Base-by-base conservation (phyloP, 2,797 vertebrate species). In the Amphiprion clarkii region DNA sequence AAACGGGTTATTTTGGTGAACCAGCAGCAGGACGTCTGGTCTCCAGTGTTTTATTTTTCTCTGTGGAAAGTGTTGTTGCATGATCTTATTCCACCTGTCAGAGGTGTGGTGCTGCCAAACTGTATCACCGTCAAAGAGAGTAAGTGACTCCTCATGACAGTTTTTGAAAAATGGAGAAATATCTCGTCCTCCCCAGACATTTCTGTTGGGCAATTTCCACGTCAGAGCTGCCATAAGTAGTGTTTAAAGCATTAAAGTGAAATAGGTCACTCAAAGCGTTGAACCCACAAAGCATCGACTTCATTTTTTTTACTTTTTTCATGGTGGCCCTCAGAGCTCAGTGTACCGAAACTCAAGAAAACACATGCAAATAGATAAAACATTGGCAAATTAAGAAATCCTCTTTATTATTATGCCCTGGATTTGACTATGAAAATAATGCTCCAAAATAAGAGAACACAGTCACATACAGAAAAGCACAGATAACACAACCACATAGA, bases 71-170 rank as follows among this genome's bases (percentile, higher is more conserved):
- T 66, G 60, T 55, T 29, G 54, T 73, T 68, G 17, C 6, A 12
- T 17, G 9, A 21, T 61, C 29, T 67, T 60, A 63, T 71, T 71
- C 57, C 77, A 82, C 71, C 76, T 85, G 75, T 78, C 46, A 17
- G n/a, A 72, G 66, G 49, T 54, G 61, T 60, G 68, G 52, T 42
- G 42, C 72, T 29, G 72, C n/a, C 19, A 31, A 27, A 49, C 51
- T 84, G 14, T 67, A 76, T 81, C 67, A 62, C 13, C 17, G 9
- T 86, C 79, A 74, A 72, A 27, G 11, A 42, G 33, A 62, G 6
- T 29, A 40, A 33, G 10, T 66, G 71, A 76, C 19, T 44, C 49
- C 3, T 55, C 4, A 2, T 64, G 82, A 67, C 70, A 66, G 60
- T 6, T 83, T 1, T 51, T 59, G 14, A 65, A 62, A 70, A 5